These are phyloP conservation scores for Tadarida brasiliensis DNA, from an alignment of 2,797 vertebrate species.

Conservation along the genomic window DNA sequence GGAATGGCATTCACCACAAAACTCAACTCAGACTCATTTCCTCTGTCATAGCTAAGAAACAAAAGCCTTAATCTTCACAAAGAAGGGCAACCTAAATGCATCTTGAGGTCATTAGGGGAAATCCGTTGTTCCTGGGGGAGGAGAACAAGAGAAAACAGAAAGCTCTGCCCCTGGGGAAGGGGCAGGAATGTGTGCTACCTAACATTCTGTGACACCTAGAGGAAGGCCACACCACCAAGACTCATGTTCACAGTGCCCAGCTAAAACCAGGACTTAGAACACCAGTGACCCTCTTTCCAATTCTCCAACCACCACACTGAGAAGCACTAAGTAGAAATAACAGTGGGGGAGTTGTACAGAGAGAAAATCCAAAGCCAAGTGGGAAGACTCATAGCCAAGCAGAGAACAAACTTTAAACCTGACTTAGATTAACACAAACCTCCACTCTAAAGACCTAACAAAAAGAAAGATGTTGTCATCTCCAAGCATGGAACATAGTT, in stretches of 20 bases:
- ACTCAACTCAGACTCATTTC: background rate
- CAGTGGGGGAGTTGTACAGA: background rate
- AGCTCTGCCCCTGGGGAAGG: accelerated
- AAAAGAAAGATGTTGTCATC: background rate
- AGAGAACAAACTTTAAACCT: background rate
- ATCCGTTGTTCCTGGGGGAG: background rate
- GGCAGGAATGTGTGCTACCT: background rate
- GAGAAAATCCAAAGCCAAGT: background rate
- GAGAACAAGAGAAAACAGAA: background rate
- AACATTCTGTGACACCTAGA: background rate
- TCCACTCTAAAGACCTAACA: background rate
- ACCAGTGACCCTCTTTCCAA: background rate
- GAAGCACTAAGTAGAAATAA: background rate
- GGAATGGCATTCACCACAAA: background rate
- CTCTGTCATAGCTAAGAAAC: background rate
- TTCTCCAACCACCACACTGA: background rate
- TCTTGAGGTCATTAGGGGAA: background rate
- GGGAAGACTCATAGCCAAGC: background rate
- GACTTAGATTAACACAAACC: background rate
- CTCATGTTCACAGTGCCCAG: background rate
- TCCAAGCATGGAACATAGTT: background rate
- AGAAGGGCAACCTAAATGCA: background rate
- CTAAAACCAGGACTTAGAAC: background rate
- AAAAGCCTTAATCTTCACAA: background rate
- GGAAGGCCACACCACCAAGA: background rate